Evolutionary conservation across 2,888 invertebrate species (phyloP).

Genomic region (Busseola fusca): DNA sequence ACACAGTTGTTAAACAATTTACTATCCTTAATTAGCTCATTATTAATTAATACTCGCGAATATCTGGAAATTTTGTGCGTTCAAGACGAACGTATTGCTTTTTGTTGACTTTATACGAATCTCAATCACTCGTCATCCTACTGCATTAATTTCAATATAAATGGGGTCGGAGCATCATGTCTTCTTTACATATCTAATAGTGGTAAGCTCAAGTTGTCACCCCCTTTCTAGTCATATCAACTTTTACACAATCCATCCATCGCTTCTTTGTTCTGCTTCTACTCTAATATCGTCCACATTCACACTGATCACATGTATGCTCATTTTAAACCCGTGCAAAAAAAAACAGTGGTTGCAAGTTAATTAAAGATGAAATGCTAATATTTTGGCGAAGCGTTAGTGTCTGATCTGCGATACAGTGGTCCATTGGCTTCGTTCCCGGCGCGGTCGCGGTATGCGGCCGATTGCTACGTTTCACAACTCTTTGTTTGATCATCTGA

Average conservation of each 20-base stretch:
- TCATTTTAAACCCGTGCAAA: slow-evolving; percentile 21
- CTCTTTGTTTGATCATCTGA: slow-evolving; percentile 83
- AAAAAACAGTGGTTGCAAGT: slow-evolving; percentile 33
- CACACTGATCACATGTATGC: not conserved
- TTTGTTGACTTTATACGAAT: not conserved
- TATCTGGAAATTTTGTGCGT: not conserved
- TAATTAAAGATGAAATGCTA: slow-evolving; percentile 68
- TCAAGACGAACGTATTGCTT: not conserved
- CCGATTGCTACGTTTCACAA: slow-evolving; percentile 81
- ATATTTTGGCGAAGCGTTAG: slow-evolving; percentile 74
- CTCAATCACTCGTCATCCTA: not conserved
- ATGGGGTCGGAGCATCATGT: not conserved
- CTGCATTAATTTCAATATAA: not conserved
- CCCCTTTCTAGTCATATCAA: not conserved
- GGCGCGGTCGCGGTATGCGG: slow-evolving; percentile 78
- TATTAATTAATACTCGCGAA: not conserved
- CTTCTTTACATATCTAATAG: not conserved
- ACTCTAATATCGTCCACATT: not conserved
- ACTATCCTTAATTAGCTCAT: not conserved
- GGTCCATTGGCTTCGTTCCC: slow-evolving; percentile 85
- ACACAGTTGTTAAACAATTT: too few species aligned
- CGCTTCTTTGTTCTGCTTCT: not conserved
- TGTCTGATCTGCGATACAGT: slow-evolving; percentile 72
- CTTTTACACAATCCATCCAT: not conserved
- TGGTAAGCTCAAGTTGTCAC: not conserved